Conservation (phyloP, 2,113 vertebrate genomes). For the Serranochromis macrocephalus region DNA sequence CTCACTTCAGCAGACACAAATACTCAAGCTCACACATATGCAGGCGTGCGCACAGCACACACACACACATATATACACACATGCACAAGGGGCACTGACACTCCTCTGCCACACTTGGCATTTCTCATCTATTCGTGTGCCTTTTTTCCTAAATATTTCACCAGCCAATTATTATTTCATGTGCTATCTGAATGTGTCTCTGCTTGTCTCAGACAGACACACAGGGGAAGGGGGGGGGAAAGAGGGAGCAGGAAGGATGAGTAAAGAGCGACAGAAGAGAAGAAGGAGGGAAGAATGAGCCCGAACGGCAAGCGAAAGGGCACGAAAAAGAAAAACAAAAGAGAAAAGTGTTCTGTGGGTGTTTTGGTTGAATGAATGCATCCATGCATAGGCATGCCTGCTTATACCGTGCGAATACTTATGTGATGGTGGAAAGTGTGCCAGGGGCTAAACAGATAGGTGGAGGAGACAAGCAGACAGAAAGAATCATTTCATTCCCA, state of each 20-base stretch:
- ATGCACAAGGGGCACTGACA: constrained; percentile 35
- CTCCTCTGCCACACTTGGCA: constrained; percentile 41
- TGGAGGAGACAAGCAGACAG: constrained; percentile 23
- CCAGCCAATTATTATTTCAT: constrained; percentile 71
- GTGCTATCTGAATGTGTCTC: constrained; percentile 41
- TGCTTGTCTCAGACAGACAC: constrained; percentile 45
- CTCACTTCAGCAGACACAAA: constrained; percentile 16
- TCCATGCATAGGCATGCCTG: constrained; percentile 38
- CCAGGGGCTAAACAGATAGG: constrained; percentile 33
- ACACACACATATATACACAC: neutral
- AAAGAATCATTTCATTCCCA: constrained; percentile 34
- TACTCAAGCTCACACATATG: neutral
- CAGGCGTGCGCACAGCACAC: neutral
- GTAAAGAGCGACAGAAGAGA: neutral
- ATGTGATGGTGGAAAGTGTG: constrained; percentile 12
- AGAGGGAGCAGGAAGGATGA: constrained; percentile 6
- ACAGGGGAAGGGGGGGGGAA: neutral
- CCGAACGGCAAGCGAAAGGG: neutral
- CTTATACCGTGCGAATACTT: neutral
- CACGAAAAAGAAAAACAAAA: neutral
- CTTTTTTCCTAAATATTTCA: constrained; percentile 73
- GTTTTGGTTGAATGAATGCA: constrained; percentile 12
- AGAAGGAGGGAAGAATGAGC: neutral
- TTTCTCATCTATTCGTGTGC: constrained; percentile 52
- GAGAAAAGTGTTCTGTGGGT: constrained; percentile 1